These are phyloP conservation scores for Helicorthomorpha holstii DNA, from an alignment of 1,140 invertebrate species.

Conservation along the genomic window DNA sequence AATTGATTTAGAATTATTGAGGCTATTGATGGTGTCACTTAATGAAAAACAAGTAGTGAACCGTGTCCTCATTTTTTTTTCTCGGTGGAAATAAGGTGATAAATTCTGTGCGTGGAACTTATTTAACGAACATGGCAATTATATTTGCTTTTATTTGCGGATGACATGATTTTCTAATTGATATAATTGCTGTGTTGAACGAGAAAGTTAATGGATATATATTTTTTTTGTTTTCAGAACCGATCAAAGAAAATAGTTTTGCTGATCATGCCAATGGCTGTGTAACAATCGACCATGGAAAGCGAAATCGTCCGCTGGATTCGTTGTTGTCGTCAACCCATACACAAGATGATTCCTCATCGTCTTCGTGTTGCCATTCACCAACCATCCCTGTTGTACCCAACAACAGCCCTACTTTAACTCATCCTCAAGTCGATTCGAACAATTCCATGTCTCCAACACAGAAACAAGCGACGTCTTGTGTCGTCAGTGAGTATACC, in stretches of 20 bases:
- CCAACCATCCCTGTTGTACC: conserved; percentile 2
- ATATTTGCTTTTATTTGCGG: too few species aligned
- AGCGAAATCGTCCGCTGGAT: not conserved
- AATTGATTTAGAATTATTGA: too few species aligned
- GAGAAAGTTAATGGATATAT: too few species aligned
- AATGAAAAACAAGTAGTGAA: too few species aligned
- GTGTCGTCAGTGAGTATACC: not conserved
- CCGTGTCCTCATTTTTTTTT: too few species aligned
- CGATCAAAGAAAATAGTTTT: conserved; percentile 68
- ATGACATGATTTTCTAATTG: not conserved
- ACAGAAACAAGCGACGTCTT: too few species aligned
- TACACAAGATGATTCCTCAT: not conserved
- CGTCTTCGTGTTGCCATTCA: not conserved
- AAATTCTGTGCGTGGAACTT: too few species aligned
- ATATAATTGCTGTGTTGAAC: too few species aligned
- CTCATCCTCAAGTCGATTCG: not conserved
- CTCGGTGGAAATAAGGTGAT: too few species aligned
- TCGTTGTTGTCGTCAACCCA: not conserved
- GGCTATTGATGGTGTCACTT: too few species aligned
- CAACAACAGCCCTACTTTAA: conserved; percentile 4
- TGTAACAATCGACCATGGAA: conserved; percentile 23
- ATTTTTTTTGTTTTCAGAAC: conserved; percentile 45
- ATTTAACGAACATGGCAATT: too few species aligned
- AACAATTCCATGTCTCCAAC: not conserved
- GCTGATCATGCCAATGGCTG: conserved; percentile 54